Evolutionary conservation across 2,113 vertebrate species (phyloP).

Genomic region (Dipodomys spectabilis): DNA sequence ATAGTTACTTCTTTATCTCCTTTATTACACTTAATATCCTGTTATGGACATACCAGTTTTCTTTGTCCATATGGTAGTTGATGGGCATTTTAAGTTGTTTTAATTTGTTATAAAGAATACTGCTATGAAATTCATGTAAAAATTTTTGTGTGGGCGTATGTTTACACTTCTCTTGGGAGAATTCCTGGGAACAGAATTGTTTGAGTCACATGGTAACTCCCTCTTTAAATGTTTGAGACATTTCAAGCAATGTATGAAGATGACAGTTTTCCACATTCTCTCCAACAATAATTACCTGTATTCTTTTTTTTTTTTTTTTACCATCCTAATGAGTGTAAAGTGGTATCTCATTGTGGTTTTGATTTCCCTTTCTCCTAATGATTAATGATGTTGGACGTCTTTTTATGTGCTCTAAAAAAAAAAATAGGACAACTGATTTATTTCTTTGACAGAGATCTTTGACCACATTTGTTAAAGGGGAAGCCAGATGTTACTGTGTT

Average conservation of each 20-base stretch:
- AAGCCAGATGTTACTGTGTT: background rate
- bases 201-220: background rate
- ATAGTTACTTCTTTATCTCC: background rate
- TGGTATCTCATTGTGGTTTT: background rate
- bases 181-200: background rate
- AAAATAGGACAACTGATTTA: background rate
- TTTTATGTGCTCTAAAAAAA: background rate
- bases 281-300: background rate
- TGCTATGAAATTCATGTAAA: background rate
- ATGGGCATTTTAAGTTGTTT: background rate
- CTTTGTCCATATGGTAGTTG: background rate
- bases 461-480: background rate
- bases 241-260: background rate
- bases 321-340: background rate
- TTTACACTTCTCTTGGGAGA: conserved; percentile 29
- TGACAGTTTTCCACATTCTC: background rate
- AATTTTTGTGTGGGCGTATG: background rate
- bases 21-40: background rate
- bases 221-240: background rate
- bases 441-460: conserved; percentile 21
- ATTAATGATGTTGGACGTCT: background rate
- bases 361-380: background rate
- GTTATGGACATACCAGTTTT: background rate
- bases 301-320: background rate
- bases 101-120: background rate